These are phyloP conservation scores for Tachysurus fulvidraco DNA, from an alignment of 2,113 vertebrate species.

Conservation along the genomic window DNA sequence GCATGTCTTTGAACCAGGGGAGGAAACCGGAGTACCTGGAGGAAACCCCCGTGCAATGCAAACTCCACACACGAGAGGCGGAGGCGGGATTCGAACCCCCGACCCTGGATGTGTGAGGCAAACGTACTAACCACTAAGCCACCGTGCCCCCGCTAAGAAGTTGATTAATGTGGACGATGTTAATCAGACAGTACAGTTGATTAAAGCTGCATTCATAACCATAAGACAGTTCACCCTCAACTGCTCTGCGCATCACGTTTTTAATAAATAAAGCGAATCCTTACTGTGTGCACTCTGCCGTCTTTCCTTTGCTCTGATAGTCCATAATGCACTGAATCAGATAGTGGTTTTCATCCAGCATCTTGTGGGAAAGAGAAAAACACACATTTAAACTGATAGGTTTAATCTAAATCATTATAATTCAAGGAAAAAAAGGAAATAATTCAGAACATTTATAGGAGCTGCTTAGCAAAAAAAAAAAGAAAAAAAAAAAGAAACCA, in stretches of 20 bases:
- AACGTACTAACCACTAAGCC: no score
- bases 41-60: no score
- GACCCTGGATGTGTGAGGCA: no score
- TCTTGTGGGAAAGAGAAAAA: slow-evolving; percentile 69
- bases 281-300: slow-evolving; percentile 94
- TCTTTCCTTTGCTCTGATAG: slow-evolving; percentile 97
- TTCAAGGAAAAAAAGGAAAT: neutral
- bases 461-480: no score
- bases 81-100: no score
- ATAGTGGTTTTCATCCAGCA: slow-evolving; percentile 97
- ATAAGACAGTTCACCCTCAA: neutral
- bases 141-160: no score
- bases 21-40: no score
- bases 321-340: slow-evolving; percentile 98
- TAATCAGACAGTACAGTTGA: neutral
- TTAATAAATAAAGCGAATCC: slow-evolving; percentile 57
- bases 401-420: neutral
- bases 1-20: no score
- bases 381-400: neutral
- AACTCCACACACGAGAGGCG: no score
- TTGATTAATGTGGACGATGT: neutral
- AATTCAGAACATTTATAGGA: neutral
- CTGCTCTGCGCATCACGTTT: neutral
- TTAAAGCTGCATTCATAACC: neutral
- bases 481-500: neutral